Base-by-base conservation (phyloP, 2,113 vertebrate genomes). In the Elephas maximus region DNA sequence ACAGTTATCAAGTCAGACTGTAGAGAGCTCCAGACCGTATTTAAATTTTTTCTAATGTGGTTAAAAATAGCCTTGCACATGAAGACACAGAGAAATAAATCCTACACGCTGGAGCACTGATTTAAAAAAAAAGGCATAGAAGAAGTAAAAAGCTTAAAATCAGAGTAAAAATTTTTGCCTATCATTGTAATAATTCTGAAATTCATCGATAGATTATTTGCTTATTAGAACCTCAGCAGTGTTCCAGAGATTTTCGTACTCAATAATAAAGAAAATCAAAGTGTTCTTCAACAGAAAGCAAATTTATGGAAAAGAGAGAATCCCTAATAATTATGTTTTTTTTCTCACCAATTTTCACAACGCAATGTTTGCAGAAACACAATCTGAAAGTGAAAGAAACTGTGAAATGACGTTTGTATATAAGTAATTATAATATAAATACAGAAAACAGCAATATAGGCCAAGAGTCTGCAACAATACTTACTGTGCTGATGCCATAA, bases 361-460 rank as follows among this genome's bases (percentile, higher is more conserved):
- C 30, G 15, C 20, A 53, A 8, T 84, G 24, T 57, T 77, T 85
- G 18, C 41, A 82, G 88, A 85, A 88, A 77, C 45, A 83, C 2
- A 71, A 24, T 41, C 57, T 74, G 73, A 89, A 78, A 77, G 51
- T 48, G 21, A 87, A 80, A 79, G 44, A 83, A 93, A 96, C 44
- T 84, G 21, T 73, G 11, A 80, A 74, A 30, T 37, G 48, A 28
- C 74, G 14, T 62, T 84, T 73, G 0, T 28, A 51, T 48, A 33
- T 65, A 71, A 81, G 77, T 71, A 63, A 41, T 67, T 78, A 48
- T 10, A 45, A 44, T 28, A 28, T n/a, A 14, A 93, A 67, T 37
- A 83, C 3, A 93, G 37, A 76, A 97, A 95, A 89, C 8, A 94
- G 77, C 4, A 57, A 79, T 44, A 82, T 63, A 93, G 77, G 67